Percentiles rank a stretch among this genome's conserved stretches.
Conservation (phyloP, 2,797 vertebrate species). For the Tarsius wallacei region DNA sequence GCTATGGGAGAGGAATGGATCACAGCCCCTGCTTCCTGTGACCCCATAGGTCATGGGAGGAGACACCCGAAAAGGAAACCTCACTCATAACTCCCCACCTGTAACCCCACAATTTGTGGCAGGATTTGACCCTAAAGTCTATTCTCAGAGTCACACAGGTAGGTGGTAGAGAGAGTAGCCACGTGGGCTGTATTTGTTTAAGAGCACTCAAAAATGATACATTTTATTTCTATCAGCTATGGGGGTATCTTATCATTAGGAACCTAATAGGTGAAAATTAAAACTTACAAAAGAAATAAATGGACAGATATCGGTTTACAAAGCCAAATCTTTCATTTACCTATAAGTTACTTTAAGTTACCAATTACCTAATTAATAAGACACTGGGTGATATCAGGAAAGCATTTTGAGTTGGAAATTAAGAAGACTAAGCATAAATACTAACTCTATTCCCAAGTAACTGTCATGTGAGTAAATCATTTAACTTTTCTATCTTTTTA, state of each 20-base stretch:
- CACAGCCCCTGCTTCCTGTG: not conserved
- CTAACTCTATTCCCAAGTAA: not conserved
- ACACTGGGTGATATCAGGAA: not conserved
- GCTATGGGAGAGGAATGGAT: not conserved
- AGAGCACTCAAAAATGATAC: not conserved
- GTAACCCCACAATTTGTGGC: not conserved
- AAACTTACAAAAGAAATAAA: slow-evolving; percentile 10
- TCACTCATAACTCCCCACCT: not conserved
- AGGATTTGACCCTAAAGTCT: not conserved
- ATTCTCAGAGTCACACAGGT: not conserved
- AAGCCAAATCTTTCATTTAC: not conserved
- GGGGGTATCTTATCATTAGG: not conserved
- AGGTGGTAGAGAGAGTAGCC: not conserved
- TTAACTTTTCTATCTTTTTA: not conserved
- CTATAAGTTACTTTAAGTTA: slow-evolving; percentile 4
- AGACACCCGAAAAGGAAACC: not conserved
- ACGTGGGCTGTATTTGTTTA: not conserved
- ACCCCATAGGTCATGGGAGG: not conserved
- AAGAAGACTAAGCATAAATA: not conserved
- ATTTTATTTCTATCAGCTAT: not conserved
- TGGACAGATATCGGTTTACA: not conserved
- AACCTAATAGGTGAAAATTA: not conserved
- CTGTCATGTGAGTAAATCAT: not conserved
- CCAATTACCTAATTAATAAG: not conserved
- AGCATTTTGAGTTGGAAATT: not conserved